phyloP scores from a whole-genome alignment of 1,140 invertebrate genomes.

The Bombyx mori region ASM3026992v2 NC_085132.1:673001-673500 shows the following conservation, averaged over 20 bases:
- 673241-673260: constrained; percentile 2
- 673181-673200: constrained; percentile 25
- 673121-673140: constrained; percentile 11
- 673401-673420: too few species aligned
- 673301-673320: too few species aligned
- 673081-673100: background rate
- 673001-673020: too few species aligned
- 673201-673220: too few species aligned
- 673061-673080: constrained; percentile 10
- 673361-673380: too few species aligned
- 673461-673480: background rate
- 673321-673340: too few species aligned
- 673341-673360: too few species aligned
- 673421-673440: too few species aligned
- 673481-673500: background rate
- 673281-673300: background rate
- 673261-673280: background rate
- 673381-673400: too few species aligned
- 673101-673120: background rate
- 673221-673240: background rate
- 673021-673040: too few species aligned
- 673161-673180: constrained; percentile 50
- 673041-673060: too few species aligned
- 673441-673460: too few species aligned
- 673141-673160: constrained; percentile 30